Base-by-base conservation (phyloP, 1,140 invertebrate species). In the Rhyzopertha dominica region DNA sequence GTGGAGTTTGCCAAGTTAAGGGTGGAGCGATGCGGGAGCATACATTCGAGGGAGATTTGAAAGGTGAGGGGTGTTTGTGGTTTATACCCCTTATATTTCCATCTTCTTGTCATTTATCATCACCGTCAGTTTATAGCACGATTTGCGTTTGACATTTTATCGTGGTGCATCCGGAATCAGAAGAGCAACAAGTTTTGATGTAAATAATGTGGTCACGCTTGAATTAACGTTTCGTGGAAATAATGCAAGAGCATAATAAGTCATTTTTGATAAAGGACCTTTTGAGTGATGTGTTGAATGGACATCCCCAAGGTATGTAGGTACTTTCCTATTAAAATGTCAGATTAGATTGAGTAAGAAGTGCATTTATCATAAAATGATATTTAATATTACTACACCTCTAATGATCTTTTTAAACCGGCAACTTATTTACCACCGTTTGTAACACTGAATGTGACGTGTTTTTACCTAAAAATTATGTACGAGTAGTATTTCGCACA, bases 191-290 rank as follows among this genome's bases (percentile, higher is more conserved):
- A 19, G 13, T 17, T 38, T 30, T 24, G 24, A 34, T 34, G 18
- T 37, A 43, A 18, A 43, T n/a, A 1, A 45, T 50, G 43, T 37
- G 32, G n/a, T n/a, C n/a, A 49, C 25, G 32, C 32, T 43, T 32
- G 36, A 24, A 20, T 41, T 19, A 39, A 8, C 3, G 19, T 26
- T 10, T 30, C 13, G 28, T 47, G 12, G 31, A 40, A 39, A 5
- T 26, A 31, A 74, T 74, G 71, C 79, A 82, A 63, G 82, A 85
- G 65, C 76, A 71, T 49, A 80, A 83, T 49, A 87, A 87, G 59
- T 86, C 84, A 2, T 87, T 87, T 65, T 63, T 87, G 10, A 87
- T 87, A 45, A 77, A 80, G 51, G 84, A 87, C 65, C 74, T 87
- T 12, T 71, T 87, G 10, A 82, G 84, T 1, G 84, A 87, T 56